Evolutionary conservation across 2,888 invertebrate species (phyloP).

Genomic region (Acrobasis suavella): DNA sequence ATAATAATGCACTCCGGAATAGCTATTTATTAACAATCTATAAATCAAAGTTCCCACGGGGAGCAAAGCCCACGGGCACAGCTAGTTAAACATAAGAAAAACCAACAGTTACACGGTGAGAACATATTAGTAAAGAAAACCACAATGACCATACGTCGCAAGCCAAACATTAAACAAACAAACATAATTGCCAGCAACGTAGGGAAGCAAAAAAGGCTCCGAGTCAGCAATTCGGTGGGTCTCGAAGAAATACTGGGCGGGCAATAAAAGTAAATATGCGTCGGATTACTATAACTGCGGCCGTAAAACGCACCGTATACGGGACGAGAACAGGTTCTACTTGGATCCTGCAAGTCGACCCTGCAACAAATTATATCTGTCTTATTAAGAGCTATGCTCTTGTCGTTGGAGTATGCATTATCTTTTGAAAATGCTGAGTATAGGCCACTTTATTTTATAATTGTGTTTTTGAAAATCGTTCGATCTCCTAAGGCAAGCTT

Average conservation of each 20-base stretch:
- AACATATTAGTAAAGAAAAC: background rate
- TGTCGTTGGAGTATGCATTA: no score
- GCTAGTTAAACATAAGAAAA: background rate
- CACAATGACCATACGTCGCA: background rate
- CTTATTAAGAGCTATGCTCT: no score
- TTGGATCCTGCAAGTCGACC: background rate
- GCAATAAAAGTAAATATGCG: conserved; percentile 63
- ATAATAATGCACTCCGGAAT: no score
- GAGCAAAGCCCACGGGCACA: no score
- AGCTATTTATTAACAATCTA: no score
- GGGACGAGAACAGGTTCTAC: background rate
- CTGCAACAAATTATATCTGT: background rate
- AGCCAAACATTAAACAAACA: conserved; percentile 10
- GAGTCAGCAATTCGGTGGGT: conserved; percentile 26
- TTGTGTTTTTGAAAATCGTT: no score
- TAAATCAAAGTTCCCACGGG: no score
- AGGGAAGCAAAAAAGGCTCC: conserved; percentile 24
- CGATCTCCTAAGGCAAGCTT: no score
- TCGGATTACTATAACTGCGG: conserved; percentile 33
- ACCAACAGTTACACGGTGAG: background rate
- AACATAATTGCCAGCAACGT: conserved; percentile 9
- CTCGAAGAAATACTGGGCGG: conserved; percentile 42
- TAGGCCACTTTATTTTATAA: no score
- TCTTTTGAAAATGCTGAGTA: no score
- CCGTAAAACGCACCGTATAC: conserved; percentile 23